Conservation (phyloP, 2,888 invertebrate genomes). For the Notodonta dromedarius region DNA sequence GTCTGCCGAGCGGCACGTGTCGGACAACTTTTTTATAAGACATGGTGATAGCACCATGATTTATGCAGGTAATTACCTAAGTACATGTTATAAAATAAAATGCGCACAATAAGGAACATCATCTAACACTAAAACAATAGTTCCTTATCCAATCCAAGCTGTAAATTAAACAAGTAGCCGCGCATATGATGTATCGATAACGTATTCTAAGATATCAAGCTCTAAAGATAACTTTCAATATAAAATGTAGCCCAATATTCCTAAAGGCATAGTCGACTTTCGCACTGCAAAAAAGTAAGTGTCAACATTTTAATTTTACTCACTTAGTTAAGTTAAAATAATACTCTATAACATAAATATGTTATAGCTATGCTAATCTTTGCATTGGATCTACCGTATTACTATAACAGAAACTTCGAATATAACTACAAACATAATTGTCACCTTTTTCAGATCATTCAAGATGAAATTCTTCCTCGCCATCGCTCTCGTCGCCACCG, state of each 20-base stretch:
- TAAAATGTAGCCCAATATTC: background rate
- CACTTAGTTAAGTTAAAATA: too few species aligned
- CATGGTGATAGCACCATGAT: background rate
- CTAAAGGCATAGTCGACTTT: background rate
- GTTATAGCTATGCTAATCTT: too few species aligned
- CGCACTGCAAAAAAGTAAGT: slow-evolving; percentile 4
- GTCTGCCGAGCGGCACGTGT: too few species aligned
- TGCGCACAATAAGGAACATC: background rate
- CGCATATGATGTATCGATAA: background rate
- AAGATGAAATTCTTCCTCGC: slow-evolving; percentile 26
- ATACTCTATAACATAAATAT: too few species aligned
- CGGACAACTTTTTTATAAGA: background rate
- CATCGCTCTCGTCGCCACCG: slow-evolving; percentile 24
- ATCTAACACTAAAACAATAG: background rate
- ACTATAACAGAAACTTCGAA: background rate
- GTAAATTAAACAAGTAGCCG: background rate
- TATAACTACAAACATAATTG: background rate
- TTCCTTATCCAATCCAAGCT: background rate
- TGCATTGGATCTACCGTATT: background rate
- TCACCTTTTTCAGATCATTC: slow-evolving; percentile 8
- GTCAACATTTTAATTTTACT: background rate
- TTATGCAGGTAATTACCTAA: too few species aligned
- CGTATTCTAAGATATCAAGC: background rate
- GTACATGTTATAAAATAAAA: background rate
- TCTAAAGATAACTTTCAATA: slow-evolving; percentile 3